Percentiles rank a stretch among this genome's conserved stretches.
phyloP scores from a whole-genome alignment of 2,888 invertebrate species.

The Eristalinus sepulchralis region DNA sequence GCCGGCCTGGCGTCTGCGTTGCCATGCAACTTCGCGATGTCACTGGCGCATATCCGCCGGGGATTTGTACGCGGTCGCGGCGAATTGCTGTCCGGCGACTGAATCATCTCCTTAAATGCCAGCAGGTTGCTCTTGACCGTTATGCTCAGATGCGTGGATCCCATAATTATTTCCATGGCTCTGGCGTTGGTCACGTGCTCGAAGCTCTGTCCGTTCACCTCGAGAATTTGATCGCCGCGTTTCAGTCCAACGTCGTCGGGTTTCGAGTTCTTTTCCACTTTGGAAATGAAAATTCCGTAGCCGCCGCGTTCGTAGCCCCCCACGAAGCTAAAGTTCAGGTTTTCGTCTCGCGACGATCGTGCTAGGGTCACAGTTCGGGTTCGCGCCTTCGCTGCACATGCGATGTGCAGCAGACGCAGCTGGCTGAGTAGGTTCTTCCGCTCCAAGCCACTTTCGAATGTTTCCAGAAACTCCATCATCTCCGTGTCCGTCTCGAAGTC shows the following conservation, averaged over 20 bases:
- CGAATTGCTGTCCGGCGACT: constrained; percentile 78
- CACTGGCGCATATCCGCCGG: constrained; percentile 81
- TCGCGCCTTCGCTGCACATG: constrained; percentile 98
- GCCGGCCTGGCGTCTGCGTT: constrained; percentile 77
- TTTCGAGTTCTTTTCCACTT: constrained; percentile 95
- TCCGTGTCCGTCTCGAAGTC: constrained; percentile 97
- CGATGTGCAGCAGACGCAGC: constrained; percentile 93
- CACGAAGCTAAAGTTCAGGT: constrained; percentile 94
- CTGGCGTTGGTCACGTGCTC: constrained; percentile 94
- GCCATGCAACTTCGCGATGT: constrained; percentile 86
- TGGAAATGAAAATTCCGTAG: constrained; percentile 96
- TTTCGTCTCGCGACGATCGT: constrained; percentile 95
- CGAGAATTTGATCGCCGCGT: constrained; percentile 98
- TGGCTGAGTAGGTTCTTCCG: constrained; percentile 93
- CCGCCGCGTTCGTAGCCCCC: constrained; percentile 96
- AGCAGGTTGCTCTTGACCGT: constrained; percentile 98
- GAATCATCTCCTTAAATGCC: constrained; percentile 87
- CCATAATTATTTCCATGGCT: constrained; percentile 95
- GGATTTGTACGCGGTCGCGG: constrained; percentile 78
- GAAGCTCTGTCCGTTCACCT: constrained; percentile 98
- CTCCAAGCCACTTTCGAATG: constrained; percentile 92
- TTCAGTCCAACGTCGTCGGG: constrained; percentile 98
- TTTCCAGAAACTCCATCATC: constrained; percentile 98
- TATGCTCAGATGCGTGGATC: constrained; percentile 97
- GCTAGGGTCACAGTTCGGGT: constrained; percentile 95